Base-by-base conservation (phyloP, 2,888 invertebrate species). In the Melanostoma mellinum region DNA sequence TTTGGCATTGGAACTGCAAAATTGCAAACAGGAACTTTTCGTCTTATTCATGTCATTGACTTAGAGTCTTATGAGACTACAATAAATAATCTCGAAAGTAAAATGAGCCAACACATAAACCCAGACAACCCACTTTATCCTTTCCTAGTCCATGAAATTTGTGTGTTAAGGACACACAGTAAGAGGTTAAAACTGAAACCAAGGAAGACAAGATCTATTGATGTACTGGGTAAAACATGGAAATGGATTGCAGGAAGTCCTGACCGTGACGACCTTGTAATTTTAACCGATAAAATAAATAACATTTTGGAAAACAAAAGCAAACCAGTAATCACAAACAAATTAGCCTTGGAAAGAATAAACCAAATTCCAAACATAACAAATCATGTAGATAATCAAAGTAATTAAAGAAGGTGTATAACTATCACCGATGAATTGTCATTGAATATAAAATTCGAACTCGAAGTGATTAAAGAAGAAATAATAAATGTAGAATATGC, bases 191-290 rank as follows among this genome's bases (percentile, higher is more conserved):
- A 63, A 53, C 65, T 60, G 1, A 78, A 63, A 44, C 20, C 20
- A 20, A 61, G 50, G 30, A 32, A n/a, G 9, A 67, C 46, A 72
- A 68, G 67, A 53, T 71, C 72, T 33, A 10, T 82, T 46, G 68
- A 77, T 60, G 52, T 77, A 6, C 53, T 80, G 9, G 71, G 80
- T 9, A 75, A 48, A 50, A 46, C 46, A 46, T 63, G 55, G 48
- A 63, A 63, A 33, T 63, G 61, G 61, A 44, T 72, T 9, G 58
- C 58, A 10, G 72, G 78, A 36, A 67, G 9, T 35, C 74, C 74
- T 38, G 72, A 79, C 40, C 74, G 69, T 56, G 56, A 79, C 8
- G 56, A 79, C 10, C 68, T 63, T 35, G 46, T 52, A 20, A 68
- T 74, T 3, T 9, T 74, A 35, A 60, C 35, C 46, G 8, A 32